Percentiles rank a stretch among this genome's conserved stretches.
phyloP scores from a whole-genome alignment of 2,113 vertebrate species.

The Vulpes lagopus region DNA sequence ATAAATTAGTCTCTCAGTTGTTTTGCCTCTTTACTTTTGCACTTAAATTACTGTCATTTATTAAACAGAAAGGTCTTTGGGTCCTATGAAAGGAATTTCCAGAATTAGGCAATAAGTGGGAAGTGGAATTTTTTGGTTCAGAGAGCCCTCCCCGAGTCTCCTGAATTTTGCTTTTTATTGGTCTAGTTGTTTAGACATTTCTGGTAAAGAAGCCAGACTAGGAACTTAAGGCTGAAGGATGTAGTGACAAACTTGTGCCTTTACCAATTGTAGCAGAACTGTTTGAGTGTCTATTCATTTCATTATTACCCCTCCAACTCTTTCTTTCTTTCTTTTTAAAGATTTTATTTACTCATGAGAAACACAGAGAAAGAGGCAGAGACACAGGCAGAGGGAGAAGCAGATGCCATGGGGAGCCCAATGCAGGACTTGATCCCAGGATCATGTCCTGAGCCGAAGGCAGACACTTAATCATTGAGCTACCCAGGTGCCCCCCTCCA shows the following conservation, averaged over 20 bases:
- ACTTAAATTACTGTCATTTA: neutral
- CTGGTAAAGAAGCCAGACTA: neutral
- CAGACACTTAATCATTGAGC: too few species aligned
- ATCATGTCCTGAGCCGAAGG: too few species aligned
- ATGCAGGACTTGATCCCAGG: too few species aligned
- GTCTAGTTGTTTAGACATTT: neutral
- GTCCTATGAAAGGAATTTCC: neutral
- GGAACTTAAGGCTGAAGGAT: neutral
- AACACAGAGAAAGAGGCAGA: too few species aligned
- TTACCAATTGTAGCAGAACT: neutral
- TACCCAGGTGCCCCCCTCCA: too few species aligned
- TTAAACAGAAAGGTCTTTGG: neutral
- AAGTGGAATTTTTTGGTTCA: neutral
- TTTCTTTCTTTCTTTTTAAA: too few species aligned
- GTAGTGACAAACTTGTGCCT: neutral
- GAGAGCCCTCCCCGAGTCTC: neutral
- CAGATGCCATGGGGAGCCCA: too few species aligned
- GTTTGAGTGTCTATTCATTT: neutral
- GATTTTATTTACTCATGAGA: too few species aligned
- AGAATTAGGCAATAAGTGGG: neutral
- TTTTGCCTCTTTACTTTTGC: neutral
- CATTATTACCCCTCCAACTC: fast-evolving
- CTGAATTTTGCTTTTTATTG: neutral
- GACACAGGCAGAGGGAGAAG: too few species aligned
- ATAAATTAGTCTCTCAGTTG: neutral